These are phyloP conservation scores for Peromyscus polionotus DNA, from an alignment of 2,113 vertebrate species.

Conservation along the genomic window DNA sequence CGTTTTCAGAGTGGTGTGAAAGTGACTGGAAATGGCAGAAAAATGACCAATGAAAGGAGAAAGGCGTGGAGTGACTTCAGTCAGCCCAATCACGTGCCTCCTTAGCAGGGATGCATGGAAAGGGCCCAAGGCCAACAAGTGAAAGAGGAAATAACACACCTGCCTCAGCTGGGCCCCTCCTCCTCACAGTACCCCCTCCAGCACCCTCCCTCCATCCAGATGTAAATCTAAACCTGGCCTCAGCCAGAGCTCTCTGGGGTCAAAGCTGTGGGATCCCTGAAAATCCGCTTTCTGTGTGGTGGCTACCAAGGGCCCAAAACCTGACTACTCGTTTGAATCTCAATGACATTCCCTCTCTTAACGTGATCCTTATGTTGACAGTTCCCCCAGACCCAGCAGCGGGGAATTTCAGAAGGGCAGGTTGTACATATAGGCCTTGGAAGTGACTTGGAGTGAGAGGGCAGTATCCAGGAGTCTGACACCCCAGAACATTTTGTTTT, in stretches of 20 bases:
- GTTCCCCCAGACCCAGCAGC: neutral
- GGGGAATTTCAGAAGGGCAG: neutral
- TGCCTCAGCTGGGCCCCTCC: neutral
- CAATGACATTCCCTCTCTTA: neutral
- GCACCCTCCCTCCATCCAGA: neutral
- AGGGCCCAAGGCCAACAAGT: fast-evolving
- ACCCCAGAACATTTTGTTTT: fast-evolving
- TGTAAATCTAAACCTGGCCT: neutral
- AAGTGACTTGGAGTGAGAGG: neutral
- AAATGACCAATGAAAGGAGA: too few species aligned
- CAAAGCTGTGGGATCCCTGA: neutral
- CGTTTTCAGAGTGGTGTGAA: neutral
- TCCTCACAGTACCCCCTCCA: neutral
- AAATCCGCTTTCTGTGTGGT: neutral
- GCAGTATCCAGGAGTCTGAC: neutral
- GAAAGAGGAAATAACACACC: fast-evolving
- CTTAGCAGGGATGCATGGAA: fast-evolving
- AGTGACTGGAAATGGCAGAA: neutral
- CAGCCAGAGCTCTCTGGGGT: neutral
- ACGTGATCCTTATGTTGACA: neutral
- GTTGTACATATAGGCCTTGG: fast-evolving
- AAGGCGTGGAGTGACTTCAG: neutral
- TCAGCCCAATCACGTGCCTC: neutral
- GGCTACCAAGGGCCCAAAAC: neutral
- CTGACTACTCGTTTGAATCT: neutral